Evolutionary conservation across 2,888 invertebrate genomes (phyloP).

Genomic region (Tryphoninae sp.): DNA sequence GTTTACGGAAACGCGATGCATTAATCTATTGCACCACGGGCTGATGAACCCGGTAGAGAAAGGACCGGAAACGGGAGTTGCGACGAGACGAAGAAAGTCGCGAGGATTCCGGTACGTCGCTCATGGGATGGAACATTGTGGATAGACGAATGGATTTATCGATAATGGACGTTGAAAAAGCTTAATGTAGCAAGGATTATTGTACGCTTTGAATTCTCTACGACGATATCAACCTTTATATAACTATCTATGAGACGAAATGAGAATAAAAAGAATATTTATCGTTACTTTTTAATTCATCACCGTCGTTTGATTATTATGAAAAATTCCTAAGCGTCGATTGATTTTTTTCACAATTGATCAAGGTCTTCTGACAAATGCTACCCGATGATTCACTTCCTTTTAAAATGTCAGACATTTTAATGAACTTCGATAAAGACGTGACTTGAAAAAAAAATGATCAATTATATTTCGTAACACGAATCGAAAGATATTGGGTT

Average conservation of each 20-base stretch:
- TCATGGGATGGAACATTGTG: conserved; percentile 26
- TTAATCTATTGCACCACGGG: conserved; percentile 55
- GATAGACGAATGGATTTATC: conserved; percentile 47
- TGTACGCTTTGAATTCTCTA: neutral
- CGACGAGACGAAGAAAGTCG: conserved; percentile 13
- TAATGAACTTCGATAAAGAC: no score
- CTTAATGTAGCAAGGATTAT: neutral
- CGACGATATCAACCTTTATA: neutral
- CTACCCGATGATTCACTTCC: no score
- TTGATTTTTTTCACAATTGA: no score
- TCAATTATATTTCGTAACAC: no score
- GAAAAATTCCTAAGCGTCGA: no score
- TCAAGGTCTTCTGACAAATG: no score
- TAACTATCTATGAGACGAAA: neutral
- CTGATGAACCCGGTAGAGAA: conserved; percentile 11
- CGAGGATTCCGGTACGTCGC: conserved; percentile 24
- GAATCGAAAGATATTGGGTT: no score
- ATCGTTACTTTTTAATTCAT: no score
- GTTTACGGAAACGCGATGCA: conserved; percentile 61
- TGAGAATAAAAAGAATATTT: no score
- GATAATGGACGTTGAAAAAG: conserved; percentile 27
- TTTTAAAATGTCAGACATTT: no score
- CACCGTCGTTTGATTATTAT: no score
- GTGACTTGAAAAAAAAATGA: no score
- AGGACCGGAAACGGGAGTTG: neutral